Evolutionary conservation across 1,140 invertebrate genomes (phyloP).

Genomic region (Cryptotermes secundus): DNA sequence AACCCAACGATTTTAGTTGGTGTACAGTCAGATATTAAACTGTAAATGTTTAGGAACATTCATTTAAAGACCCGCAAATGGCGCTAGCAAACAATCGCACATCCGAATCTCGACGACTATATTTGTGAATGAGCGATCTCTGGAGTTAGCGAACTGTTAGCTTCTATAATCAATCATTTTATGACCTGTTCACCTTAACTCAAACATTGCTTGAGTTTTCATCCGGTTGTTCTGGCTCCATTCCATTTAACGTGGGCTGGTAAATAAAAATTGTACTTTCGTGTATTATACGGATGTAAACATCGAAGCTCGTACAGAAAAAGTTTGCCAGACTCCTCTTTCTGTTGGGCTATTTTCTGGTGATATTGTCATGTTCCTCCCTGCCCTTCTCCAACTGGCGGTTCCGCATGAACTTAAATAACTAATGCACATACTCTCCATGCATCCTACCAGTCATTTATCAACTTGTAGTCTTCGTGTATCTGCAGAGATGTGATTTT

Average conservation of each 20-base stretch:
- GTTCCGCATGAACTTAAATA: background rate
- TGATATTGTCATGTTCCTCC: conserved; percentile 47
- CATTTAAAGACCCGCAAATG: too few relatives aligned
- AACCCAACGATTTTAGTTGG: too few relatives aligned
- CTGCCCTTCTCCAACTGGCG: conserved; percentile 40
- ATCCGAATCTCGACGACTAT: too few relatives aligned
- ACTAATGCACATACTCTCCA: too few relatives aligned
- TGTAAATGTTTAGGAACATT: too few relatives aligned
- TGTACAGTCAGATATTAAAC: too few relatives aligned
- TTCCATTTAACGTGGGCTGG: background rate
- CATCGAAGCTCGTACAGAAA: background rate
- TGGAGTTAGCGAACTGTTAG: background rate
- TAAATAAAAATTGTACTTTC: background rate
- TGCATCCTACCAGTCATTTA: too few relatives aligned
- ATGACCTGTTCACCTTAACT: background rate
- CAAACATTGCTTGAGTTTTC: background rate
- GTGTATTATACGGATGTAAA: background rate
- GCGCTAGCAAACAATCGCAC: too few relatives aligned
- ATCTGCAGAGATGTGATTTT: too few relatives aligned
- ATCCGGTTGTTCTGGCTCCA: background rate
- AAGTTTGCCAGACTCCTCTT: conserved; percentile 42
- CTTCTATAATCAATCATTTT: background rate
- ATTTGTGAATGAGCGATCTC: background rate
- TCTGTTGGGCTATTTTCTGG: conserved; percentile 46
- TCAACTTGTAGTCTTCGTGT: too few relatives aligned